These are phyloP conservation scores for Eristalinus sepulchralis DNA, from an alignment of 2,888 invertebrate genomes.

Conservation along the genomic window DNA sequence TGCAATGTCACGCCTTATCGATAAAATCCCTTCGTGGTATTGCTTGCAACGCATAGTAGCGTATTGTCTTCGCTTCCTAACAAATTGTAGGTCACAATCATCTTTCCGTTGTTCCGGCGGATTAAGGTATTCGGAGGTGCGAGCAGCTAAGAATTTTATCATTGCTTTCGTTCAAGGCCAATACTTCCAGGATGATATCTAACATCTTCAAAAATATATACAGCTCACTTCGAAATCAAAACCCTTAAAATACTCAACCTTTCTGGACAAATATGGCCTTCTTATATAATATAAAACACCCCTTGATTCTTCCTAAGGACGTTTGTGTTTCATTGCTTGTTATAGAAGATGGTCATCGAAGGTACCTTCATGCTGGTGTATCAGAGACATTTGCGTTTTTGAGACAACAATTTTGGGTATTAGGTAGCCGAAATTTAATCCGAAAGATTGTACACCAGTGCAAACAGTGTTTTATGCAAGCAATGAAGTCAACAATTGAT, in stretches of 20 bases:
- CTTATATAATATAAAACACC: slow-evolving; percentile 4
- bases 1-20: neutral
- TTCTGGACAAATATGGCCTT: neutral
- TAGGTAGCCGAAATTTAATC: slow-evolving; percentile 47
- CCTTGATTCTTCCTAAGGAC: slow-evolving; percentile 22
- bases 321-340: neutral
- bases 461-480: slow-evolving; percentile 10
- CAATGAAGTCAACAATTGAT: neutral
- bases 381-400: too few species aligned
- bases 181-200: neutral
- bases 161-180: too few species aligned
- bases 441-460: slow-evolving; percentile 39
- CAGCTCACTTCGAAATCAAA: neutral
- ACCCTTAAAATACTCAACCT: neutral
- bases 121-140: too few species aligned
- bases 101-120: too few species aligned
- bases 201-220: neutral
- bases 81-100: too few species aligned
- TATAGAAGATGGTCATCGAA: too few species aligned
- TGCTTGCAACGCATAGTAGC: slow-evolving; percentile 8
- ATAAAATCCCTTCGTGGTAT: slow-evolving; percentile 26
- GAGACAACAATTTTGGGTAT: slow-evolving; percentile 33
- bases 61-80: slow-evolving; percentile 19
- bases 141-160: too few species aligned
- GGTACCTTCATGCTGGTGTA: neutral